Evolutionary conservation across 1,140 invertebrate species (phyloP), one percentile per base, ranked within the genome.

Genomic region (Drosophila grimshawi): DNA sequence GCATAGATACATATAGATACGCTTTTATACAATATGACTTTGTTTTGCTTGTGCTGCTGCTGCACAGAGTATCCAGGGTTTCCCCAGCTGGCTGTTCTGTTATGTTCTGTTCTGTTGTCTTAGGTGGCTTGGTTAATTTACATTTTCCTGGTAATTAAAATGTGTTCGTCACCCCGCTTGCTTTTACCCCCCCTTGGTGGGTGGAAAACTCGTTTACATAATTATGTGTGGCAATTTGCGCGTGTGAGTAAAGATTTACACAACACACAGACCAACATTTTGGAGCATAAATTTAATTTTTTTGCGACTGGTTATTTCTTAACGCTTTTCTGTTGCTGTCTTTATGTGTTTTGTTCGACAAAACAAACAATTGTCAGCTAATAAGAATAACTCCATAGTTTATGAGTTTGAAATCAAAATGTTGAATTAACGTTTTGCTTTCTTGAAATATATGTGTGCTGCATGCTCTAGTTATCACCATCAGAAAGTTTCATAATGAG

Each of bases 71-170:
- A 49, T 65, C 19, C 0, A 19, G 53, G 66, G 60, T 69, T 76
- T 59, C 76, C 45, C 59, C 71, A 75, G 43, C 69, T 37, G 73
- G 11, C 68, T 52, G 62, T 64, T 76, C 69, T 80, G 81, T 76
- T 80, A 29, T 80, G 77, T 80, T 82, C 69, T 80, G 81, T 76
- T 80, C 37, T 80, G 77, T 80, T 82, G 85, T 83, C 83, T 86
- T 74, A 78, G 81, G 80, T 73, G 64, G 71, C 53, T 83, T 59
- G 83, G 83, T 83, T 88, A 88, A 88, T 86, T 86, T 83, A 86
- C 83, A 86, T 86, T 86, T 86, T 82, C 76, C 78, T 86, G 83
- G 80, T 86, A 86, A 86, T 86, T 86, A 86, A 86, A 88, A 88
- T 86, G 83, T 86, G 73, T 49, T 60, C 39, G 41, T 78, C 76